Conservation (phyloP, 2,888 invertebrate genomes). For the Melipona beecheii region DNA sequence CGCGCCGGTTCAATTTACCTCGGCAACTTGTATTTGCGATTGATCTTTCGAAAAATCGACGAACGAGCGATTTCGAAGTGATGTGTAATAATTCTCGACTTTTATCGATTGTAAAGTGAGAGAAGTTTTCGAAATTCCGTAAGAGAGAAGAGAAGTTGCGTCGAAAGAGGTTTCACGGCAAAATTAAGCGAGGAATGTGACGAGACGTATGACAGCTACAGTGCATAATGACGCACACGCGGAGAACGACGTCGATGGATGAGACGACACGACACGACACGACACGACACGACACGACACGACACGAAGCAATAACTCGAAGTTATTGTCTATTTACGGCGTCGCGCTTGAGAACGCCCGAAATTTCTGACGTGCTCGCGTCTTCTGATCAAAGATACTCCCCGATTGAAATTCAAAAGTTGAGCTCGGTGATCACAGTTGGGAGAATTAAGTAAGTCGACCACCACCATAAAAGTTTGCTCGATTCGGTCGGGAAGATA, state of each 20-base stretch:
- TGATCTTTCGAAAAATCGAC: too few relatives aligned
- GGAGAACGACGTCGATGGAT: neutral
- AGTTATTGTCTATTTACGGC: neutral
- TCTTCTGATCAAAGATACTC: neutral
- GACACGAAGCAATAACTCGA: too few relatives aligned
- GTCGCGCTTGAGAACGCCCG: neutral
- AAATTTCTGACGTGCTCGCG: neutral
- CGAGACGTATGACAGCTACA: neutral
- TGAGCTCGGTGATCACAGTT: neutral
- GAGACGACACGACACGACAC: neutral
- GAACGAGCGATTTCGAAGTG: too few relatives aligned
- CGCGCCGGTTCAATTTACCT: too few relatives aligned
- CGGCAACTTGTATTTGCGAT: too few relatives aligned
- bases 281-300: too few relatives aligned
- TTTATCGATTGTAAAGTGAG: too few relatives aligned
- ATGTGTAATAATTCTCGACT: too few relatives aligned
- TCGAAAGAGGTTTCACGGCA: neutral
- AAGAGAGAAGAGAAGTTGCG: too few relatives aligned
- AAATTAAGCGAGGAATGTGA: neutral
- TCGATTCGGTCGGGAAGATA: neutral
- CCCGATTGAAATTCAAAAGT: neutral
- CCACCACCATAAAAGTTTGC: neutral
- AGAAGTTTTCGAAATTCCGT: too few relatives aligned
- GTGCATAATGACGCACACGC: neutral
- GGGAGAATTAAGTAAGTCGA: too few relatives aligned